Conservation (phyloP, 2,797 vertebrate genomes). For the Sternotherus odoratus region DNA sequence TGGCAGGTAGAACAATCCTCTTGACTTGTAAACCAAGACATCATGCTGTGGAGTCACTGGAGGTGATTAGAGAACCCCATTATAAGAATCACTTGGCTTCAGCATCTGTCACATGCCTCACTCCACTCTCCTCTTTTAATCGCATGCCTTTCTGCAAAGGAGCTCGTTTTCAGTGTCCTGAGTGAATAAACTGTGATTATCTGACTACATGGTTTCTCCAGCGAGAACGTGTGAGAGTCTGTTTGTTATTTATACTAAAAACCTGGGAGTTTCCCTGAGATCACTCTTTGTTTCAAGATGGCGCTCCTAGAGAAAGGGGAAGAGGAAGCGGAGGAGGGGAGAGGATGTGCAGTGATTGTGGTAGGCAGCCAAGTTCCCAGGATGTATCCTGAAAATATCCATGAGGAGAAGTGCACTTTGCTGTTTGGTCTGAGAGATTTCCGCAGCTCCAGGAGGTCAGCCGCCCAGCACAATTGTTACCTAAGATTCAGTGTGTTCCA, state of each 20-base stretch:
- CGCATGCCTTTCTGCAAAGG: not conserved
- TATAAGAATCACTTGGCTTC: not conserved
- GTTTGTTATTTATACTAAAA: rapidly evolving
- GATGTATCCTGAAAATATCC: rapidly evolving
- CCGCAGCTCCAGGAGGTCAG: too few relatives aligned
- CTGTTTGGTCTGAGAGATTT: not conserved
- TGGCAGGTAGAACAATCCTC: not conserved
- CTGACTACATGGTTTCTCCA: rapidly evolving
- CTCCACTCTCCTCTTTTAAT: not conserved
- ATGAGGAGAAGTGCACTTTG: rapidly evolving
- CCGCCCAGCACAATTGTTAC: not conserved
- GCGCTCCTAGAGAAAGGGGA: not conserved
- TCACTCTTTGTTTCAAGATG: slow-evolving; percentile 45
- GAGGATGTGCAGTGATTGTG: not conserved
- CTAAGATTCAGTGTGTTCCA: too few relatives aligned
- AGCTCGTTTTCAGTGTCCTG: not conserved
- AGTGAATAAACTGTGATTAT: not conserved
- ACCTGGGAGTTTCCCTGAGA: slow-evolving; percentile 25
- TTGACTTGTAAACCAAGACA: not conserved
- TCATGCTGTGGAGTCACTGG: not conserved
- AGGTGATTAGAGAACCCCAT: not conserved
- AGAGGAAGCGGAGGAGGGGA: slow-evolving; percentile 35
- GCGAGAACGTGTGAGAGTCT: not conserved
- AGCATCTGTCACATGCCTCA: rapidly evolving
- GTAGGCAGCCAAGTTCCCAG: slow-evolving; percentile 10